Conservation (phyloP, 2,113 vertebrate species). For the Thalassoma bifasciatum region DNA sequence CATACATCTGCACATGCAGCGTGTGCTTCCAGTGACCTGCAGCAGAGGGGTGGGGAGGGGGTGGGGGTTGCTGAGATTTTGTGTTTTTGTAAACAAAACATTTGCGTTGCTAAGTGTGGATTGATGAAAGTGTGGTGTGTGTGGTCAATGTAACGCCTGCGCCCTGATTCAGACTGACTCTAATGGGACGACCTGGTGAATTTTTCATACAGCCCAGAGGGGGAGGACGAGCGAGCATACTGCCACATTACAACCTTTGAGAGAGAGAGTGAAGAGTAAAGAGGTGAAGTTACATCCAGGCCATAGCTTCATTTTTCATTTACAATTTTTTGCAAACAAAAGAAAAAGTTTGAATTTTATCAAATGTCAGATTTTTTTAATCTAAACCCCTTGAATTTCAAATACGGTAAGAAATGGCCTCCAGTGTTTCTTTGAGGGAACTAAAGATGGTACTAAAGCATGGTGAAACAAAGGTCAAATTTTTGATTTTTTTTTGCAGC, state of each 20-base stretch:
- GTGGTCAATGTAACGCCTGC: constrained; percentile 52
- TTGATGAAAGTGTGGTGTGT: constrained; percentile 61
- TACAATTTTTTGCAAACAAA: background rate
- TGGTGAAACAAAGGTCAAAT: too few species aligned
- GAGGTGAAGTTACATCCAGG: constrained; percentile 28
- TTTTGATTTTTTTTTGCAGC: too few species aligned
- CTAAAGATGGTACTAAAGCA: too few species aligned
- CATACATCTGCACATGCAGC: background rate
- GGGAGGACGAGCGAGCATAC: constrained; percentile 63
- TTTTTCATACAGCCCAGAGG: constrained; percentile 86
- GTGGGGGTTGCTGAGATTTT: constrained; percentile 54
- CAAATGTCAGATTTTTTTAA: background rate
- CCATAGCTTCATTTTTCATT: background rate
- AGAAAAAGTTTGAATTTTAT: background rate
- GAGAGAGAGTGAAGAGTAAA: constrained; percentile 35
- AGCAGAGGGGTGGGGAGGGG: constrained; percentile 1
- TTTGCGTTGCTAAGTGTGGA: constrained; percentile 69
- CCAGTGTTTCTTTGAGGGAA: too few species aligned
- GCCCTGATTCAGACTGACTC: constrained; percentile 83
- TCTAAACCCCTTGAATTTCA: background rate
- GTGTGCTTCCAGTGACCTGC: background rate
- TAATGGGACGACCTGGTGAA: constrained; percentile 86
- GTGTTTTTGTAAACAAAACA: constrained; percentile 69
- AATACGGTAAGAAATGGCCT: too few species aligned
- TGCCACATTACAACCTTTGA: constrained; percentile 62